phyloP scores from a whole-genome alignment of 2,888 invertebrate species.

The Blastobasis adustella region DNA sequence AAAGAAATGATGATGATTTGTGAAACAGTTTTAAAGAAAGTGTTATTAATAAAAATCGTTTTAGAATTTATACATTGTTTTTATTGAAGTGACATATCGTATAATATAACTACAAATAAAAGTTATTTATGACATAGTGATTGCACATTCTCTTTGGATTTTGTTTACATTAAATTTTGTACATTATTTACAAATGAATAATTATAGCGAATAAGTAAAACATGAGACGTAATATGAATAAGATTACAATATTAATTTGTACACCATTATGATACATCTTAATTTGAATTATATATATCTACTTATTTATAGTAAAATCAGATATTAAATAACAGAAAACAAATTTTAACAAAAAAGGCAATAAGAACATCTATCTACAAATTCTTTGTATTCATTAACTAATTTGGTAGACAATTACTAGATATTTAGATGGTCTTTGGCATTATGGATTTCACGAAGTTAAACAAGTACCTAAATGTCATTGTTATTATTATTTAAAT shows the following conservation, averaged over 20 bases:
- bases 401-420: slow-evolving; percentile 5
- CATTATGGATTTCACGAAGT: slow-evolving; percentile 32
- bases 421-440: slow-evolving; percentile 27
- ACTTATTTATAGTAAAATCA: slow-evolving; percentile 10
- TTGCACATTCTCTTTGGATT: slow-evolving; percentile 68
- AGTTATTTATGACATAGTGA: slow-evolving; percentile 45
- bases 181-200: slow-evolving; percentile 27
- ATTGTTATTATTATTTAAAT: no score
- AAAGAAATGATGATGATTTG: no score
- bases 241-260: slow-evolving; percentile 20
- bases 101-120: slow-evolving; percentile 39
- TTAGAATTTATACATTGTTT: slow-evolving; percentile 36
- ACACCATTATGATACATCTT: slow-evolving; percentile 9
- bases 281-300: slow-evolving; percentile 19
- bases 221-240: slow-evolving; percentile 13
- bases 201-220: background rate
- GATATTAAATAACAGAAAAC: slow-evolving; percentile 1
- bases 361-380: slow-evolving; percentile 6
- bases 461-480: no score
- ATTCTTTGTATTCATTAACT: slow-evolving; percentile 3
- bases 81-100: slow-evolving; percentile 61
- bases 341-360: slow-evolving; percentile 10
- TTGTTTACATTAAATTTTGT: slow-evolving; percentile 33
- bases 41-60: no score
- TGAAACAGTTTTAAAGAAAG: no score